These are phyloP conservation scores for Limanda limanda DNA, from an alignment of 2,113 vertebrate genomes.

Conservation along the genomic window DNA sequence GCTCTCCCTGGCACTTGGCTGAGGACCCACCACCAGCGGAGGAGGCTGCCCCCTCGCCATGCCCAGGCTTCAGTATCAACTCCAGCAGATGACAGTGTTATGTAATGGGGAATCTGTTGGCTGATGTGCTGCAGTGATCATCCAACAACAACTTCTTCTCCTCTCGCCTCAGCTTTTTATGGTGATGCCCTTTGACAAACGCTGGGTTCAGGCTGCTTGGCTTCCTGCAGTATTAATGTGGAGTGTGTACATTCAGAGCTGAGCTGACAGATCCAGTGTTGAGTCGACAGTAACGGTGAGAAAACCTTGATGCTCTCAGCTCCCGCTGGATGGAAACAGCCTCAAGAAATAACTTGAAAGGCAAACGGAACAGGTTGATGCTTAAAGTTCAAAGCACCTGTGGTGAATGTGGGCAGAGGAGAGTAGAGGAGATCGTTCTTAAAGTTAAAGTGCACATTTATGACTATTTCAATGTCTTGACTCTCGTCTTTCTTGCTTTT, in stretches of 20 bases:
- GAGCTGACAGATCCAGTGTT: constrained; percentile 5
- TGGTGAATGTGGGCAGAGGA: neutral
- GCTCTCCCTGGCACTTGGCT: constrained; percentile 55
- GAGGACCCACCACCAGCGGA: constrained; percentile 44
- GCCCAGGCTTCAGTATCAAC: constrained; percentile 45
- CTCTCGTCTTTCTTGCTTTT: neutral
- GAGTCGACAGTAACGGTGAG: constrained; percentile 28
- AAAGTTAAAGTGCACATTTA: too few species aligned
- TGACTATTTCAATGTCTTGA: neutral
- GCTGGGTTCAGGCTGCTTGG: too few species aligned
- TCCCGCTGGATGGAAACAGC: constrained; percentile 27
- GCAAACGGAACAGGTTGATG: constrained; percentile 17
- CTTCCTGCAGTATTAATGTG: neutral
- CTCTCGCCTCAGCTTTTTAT: neutral
- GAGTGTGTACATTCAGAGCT: neutral
- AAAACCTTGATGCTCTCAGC: constrained; percentile 21
- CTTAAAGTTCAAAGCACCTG: constrained; percentile 28
- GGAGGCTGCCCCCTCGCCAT: constrained; percentile 43
- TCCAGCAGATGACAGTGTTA: constrained; percentile 66
- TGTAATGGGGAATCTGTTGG: constrained; percentile 33
- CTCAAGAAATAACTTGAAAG: constrained; percentile 29
- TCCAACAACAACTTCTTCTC: constrained; percentile 9
- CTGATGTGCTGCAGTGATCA: constrained; percentile 9
- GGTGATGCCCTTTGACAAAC: neutral
- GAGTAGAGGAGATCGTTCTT: neutral